These are phyloP conservation scores for Branchinecta sandiegonensis DNA, from an alignment of 2,888 invertebrate genomes.

Conservation along the genomic window DNA sequence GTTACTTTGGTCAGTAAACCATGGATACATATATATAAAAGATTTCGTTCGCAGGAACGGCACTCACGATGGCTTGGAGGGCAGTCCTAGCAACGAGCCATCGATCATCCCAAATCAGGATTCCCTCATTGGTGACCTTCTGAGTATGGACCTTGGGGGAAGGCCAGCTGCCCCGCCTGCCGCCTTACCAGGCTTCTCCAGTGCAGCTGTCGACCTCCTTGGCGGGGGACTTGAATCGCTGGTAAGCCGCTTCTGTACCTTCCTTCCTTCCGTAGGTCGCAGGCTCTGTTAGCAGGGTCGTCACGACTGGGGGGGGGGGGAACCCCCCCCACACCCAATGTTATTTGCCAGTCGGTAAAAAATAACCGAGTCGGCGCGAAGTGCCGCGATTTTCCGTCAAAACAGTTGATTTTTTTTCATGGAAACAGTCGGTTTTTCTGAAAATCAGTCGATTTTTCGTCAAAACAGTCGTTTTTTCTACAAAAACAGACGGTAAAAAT, in stretches of 20 bases:
- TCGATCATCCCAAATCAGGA: constrained; percentile 59
- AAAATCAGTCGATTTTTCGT: too few species aligned
- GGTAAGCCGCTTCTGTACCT: constrained; percentile 38
- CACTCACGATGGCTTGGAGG: constrained; percentile 28
- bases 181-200: constrained; percentile 30
- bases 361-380: too few species aligned
- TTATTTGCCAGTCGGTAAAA: too few species aligned
- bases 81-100: constrained; percentile 29
- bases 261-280: too few species aligned
- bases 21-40: background rate
- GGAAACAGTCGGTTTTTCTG: too few species aligned
- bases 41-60: background rate
- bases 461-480: too few species aligned
- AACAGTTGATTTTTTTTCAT: too few species aligned
- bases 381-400: too few species aligned
- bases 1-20: constrained; percentile 9
- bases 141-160: constrained; percentile 85
- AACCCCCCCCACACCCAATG: too few species aligned
- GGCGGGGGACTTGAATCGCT: constrained; percentile 81
- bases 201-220: constrained; percentile 58
- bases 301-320: too few species aligned
- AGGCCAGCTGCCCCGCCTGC: constrained; percentile 44
- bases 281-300: too few species aligned
- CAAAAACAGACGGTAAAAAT: too few species aligned
- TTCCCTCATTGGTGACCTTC: constrained; percentile 85